Base-by-base conservation (phyloP, 1,140 invertebrate genomes). In the Carposina sasakii region DNA sequence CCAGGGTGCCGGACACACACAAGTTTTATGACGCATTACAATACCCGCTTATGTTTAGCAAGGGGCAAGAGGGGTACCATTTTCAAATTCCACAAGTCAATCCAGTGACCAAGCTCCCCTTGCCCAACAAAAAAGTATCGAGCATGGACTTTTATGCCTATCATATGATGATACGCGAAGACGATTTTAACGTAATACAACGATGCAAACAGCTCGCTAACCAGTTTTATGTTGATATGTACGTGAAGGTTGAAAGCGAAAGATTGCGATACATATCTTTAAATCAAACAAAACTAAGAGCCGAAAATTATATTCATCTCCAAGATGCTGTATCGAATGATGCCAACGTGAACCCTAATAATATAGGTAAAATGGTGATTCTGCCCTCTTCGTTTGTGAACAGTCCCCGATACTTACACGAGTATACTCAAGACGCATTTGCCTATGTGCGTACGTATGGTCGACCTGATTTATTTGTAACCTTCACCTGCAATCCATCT, bases 361-460 rank as follows among this genome's bases (percentile, higher is more conserved):
- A 73, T 54, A 16, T 82, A 28, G 77, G 79, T 23, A 47, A 62
- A 54, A 50, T 64, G 45, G 53, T 76, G 0, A 85, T 86, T 54
- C 55, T 87, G 5, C 84, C 86, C 12, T 77, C 76, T 37, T 55
- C 67, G n/a, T 81, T 68, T 51, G 64, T 59, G 3, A 72, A 67
- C 15, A 71, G 79, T 51, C 76, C 77, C 17, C 48, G 86, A 4
- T 67, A 85, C 48, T 76, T 88, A 66, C 82, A 87, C 33, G 77
- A 87, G 54, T 72, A 77, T 31, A 59, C 73, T 17, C 83, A 87
- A 66, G 86, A 88, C 65, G 79, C 77, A 1, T 86, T 88, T 67
- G 48, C 67, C 3, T 88, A 86, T 61, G 87, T 88, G 5, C 59
- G 81, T 19, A 52, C 60, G 26, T 79, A 79, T 66, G 81, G 85